phyloP scores from a whole-genome alignment of 2,797 vertebrate species.

The Anguilla marmorata region DNA sequence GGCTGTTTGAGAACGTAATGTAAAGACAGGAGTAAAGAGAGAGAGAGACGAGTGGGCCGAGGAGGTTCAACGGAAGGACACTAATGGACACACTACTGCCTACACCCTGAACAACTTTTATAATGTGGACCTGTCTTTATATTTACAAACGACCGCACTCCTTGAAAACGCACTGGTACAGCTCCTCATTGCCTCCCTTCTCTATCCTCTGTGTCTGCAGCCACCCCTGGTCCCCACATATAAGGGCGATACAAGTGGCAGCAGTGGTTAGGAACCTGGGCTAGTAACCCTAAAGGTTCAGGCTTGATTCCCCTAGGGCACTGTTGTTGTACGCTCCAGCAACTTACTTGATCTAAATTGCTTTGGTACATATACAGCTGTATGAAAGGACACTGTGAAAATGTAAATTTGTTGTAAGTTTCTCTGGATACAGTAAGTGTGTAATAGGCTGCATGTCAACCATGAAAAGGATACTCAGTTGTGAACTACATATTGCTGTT shows the following conservation, averaged over 20 bases:
- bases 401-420: not conserved
- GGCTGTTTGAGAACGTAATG: constrained; percentile 97
- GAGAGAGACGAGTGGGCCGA: not conserved
- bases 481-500: no score
- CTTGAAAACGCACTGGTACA: not conserved
- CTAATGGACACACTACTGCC: not conserved
- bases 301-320: not conserved
- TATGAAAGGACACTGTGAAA: not conserved
- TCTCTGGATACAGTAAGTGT: not conserved
- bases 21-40: constrained; percentile 50
- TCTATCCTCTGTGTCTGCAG: not conserved
- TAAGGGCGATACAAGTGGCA: not conserved
- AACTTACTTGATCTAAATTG: not conserved
- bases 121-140: not conserved
- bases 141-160: not conserved
- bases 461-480: no score
- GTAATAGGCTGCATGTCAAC: not conserved
- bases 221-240: not conserved
- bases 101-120: not conserved
- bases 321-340: not conserved
- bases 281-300: not conserved
- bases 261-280: not conserved
- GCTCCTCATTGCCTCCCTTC: not conserved
- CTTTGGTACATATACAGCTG: not conserved
- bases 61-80: not conserved